Base-by-base conservation (phyloP, 2,113 vertebrate genomes). In the Abramis brama region DNA sequence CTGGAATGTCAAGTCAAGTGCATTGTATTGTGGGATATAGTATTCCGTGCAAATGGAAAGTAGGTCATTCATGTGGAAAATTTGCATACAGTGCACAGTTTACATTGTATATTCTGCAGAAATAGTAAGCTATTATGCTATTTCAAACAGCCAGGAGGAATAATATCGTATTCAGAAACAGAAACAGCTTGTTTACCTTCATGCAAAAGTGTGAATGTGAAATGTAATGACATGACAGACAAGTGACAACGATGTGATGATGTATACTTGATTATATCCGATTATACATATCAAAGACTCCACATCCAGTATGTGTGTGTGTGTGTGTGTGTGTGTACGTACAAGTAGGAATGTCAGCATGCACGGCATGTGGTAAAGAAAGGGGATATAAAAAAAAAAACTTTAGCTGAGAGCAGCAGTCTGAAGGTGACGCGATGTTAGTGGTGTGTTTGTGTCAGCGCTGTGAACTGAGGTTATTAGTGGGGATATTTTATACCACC, bases 401-500 rank as follows among this genome's bases (percentile, higher is more conserved):
- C 21, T 43, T 79, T 80, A 6, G 79, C 59, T 81, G 59, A 62
- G 57, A 81, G 59, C 79, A 66, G 79, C 79, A 47, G 39, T 81
- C 39, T 66, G 8, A 64, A 60, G 15, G 59, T 66, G n/a, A 47
- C 2, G 5, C 11, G 60, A 30, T 66, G 59, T 25, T 64, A 80
- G n/a, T 8, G 2, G 2, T 47, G 6, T 62, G 59, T 81, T 23
- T 79, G 59, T 81, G n/a, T 30, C 39, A 47, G 33, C 25, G 30
- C 77, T 79, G 6, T 62, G 77, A 62, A 79, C 33, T 62, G 92
- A 89, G 89, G 89, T 85, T 39, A 66, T 74, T 75, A 88, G 87
- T 89, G 87, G 75, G 89, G 89, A 91, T 92, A 93, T 94, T 94
- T 92, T 87, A 70, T 82, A 82, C 36, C 79, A 57, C 39, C 50